phyloP scores from a whole-genome alignment of 2,797 vertebrate genomes.

The Epinephelus coioides region DNA sequence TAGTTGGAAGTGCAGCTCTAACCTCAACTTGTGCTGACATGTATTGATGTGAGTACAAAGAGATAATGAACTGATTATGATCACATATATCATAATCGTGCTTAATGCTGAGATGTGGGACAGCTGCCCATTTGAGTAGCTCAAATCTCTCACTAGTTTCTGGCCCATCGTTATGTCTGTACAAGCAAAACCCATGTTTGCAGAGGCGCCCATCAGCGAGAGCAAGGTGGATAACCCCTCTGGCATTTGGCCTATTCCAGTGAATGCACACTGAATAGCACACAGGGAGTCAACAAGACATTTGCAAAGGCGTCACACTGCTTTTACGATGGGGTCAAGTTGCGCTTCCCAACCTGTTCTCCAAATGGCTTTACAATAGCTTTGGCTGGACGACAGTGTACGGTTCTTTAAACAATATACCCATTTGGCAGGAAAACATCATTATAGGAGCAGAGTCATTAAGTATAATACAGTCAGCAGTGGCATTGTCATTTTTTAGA shows the following conservation, averaged over 20 bases:
- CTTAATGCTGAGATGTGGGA: not conserved
- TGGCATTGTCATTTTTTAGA: no score
- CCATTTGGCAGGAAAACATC: not conserved
- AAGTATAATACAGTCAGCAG: not conserved
- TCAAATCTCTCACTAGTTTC: not conserved
- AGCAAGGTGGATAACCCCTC: slow-evolving; percentile 14
- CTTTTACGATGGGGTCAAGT: not conserved
- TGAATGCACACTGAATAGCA: not conserved
- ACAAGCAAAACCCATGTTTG: slow-evolving; percentile 10
- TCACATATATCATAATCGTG: not conserved
- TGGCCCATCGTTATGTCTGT: not conserved
- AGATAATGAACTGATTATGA: not conserved
- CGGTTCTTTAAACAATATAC: not conserved
- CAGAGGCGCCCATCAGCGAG: not conserved
- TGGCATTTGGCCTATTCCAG: slow-evolving; percentile 17
- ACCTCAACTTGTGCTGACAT: not conserved
- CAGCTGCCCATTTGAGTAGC: no score
- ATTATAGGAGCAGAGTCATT: not conserved
- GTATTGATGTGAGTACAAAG: not conserved
- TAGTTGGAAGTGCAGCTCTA: not conserved
- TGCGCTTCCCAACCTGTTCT: not conserved
- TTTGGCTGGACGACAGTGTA: not conserved
- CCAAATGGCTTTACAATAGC: not conserved
- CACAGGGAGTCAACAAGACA: not conserved
- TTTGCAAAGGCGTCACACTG: not conserved